These are phyloP conservation scores for Epinephelus coioides DNA, from an alignment of 2,797 vertebrate genomes.

Conservation along the genomic window DNA sequence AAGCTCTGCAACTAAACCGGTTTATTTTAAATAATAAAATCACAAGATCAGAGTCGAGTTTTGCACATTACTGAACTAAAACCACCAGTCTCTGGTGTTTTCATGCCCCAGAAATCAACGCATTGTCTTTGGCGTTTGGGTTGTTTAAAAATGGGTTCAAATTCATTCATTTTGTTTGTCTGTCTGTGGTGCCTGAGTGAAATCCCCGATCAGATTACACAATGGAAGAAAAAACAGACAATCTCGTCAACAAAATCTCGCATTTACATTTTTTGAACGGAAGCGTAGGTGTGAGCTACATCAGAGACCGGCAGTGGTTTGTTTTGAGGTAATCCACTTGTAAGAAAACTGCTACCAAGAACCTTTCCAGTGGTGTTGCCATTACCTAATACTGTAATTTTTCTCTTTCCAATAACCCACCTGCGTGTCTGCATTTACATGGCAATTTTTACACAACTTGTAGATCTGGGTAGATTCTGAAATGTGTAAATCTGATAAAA, in stretches of 20 bases:
- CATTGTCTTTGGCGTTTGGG: neutral
- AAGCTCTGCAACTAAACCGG: neutral
- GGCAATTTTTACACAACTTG: neutral
- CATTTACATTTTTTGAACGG: conserved; percentile 30
- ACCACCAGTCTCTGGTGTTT: rapidly evolving
- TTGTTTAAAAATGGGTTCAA: neutral
- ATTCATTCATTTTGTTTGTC: neutral
- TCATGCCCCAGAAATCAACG: neutral
- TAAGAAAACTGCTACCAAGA: neutral
- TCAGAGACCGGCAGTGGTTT: conserved; percentile 42
- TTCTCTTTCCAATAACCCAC: neutral
- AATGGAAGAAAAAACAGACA: conserved; percentile 28
- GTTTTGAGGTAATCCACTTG: conserved; percentile 43
- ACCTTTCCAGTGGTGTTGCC: conserved; percentile 10
- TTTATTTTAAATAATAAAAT: neutral
- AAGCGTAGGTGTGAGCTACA: conserved; percentile 60
- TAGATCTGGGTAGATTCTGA: neutral
- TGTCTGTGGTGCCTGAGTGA: conserved; percentile 18
- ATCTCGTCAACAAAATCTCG: conserved; percentile 43
- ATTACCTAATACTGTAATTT: conserved; percentile 3
- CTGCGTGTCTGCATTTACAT: neutral
- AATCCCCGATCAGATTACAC: conserved; percentile 52
- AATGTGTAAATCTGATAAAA: neutral
- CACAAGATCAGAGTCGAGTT: rapidly evolving
- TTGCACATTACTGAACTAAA: neutral